These are phyloP conservation scores for Ranitomeya variabilis DNA, from an alignment of 2,113 vertebrate species.

Conservation along the genomic window DNA sequence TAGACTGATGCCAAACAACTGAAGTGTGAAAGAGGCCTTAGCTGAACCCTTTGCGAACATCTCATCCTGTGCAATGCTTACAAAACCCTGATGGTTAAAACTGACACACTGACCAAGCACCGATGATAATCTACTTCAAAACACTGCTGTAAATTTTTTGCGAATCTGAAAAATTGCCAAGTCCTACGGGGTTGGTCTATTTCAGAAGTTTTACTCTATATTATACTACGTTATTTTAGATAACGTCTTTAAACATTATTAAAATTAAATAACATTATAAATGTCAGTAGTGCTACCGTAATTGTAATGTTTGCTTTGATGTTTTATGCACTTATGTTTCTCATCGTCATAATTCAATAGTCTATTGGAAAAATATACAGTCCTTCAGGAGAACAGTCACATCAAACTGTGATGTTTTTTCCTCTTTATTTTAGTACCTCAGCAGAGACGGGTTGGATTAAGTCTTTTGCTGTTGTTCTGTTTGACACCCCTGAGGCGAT, in stretches of 20 bases:
- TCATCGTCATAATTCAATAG: background rate
- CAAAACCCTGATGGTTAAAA: too few relatives aligned
- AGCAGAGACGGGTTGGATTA: background rate
- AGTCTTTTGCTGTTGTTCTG: background rate
- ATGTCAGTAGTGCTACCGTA: background rate
- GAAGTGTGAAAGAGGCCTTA: too few relatives aligned
- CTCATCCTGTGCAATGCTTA: too few relatives aligned
- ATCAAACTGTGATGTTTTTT: background rate
- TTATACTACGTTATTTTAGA: too few relatives aligned
- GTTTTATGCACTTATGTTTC: background rate
- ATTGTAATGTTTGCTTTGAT: background rate
- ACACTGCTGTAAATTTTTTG: too few relatives aligned
- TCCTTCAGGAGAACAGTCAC: background rate
- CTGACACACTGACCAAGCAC: too few relatives aligned
- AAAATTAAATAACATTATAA: background rate
- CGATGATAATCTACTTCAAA: too few relatives aligned
- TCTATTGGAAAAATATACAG: background rate
- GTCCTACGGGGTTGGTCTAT: too few relatives aligned
- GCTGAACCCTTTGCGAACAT: too few relatives aligned
- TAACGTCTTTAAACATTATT: background rate
- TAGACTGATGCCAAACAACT: too few relatives aligned
- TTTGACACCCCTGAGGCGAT: constrained; percentile 8
- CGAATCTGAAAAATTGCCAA: too few relatives aligned
- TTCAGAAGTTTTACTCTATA: too few relatives aligned
- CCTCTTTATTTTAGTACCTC: background rate